A percentile compares a stretch with the other conserved stretches of the same genome.
Evolutionary conservation across 2,113 vertebrate species (phyloP).

Genomic region (Notothenia coriiceps): DNA sequence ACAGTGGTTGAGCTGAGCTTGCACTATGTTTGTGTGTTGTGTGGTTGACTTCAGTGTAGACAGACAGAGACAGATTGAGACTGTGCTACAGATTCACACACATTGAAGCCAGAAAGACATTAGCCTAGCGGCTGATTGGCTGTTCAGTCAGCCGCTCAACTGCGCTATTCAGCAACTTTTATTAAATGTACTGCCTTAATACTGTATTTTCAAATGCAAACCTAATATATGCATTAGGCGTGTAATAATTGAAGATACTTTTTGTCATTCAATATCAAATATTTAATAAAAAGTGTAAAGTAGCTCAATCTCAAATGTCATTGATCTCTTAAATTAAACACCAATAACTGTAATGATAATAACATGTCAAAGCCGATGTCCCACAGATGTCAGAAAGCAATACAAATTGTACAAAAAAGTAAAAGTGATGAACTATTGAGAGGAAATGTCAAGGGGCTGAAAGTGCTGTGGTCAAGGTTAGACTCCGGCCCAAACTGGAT

Average conservation of each 20-base stretch:
- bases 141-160: background rate
- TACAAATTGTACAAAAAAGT: background rate
- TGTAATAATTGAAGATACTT: too few species aligned
- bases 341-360: background rate
- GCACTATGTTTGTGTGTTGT: slow-evolving; percentile 76
- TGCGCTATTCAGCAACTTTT: background rate
- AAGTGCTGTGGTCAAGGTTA: slow-evolving; percentile 42
- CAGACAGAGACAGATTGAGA: slow-evolving; percentile 51
- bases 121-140: background rate
- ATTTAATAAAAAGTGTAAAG: background rate
- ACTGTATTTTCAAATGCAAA: background rate
- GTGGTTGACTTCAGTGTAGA: slow-evolving; percentile 66
- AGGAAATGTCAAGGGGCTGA: slow-evolving; percentile 18
- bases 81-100: slow-evolving; percentile 6
- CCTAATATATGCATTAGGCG: background rate
- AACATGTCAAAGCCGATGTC: background rate
- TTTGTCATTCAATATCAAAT: background rate
- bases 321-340: background rate
- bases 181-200: background rate
- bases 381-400: background rate
- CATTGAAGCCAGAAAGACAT: background rate
- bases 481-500: slow-evolving; percentile 13
- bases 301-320: background rate
- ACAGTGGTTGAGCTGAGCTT: slow-evolving; percentile 73
- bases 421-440: slow-evolving; percentile 4